Evolutionary conservation across 2,797 vertebrate genomes (phyloP).

Genomic region (Pogonophryne albipinna): DNA sequence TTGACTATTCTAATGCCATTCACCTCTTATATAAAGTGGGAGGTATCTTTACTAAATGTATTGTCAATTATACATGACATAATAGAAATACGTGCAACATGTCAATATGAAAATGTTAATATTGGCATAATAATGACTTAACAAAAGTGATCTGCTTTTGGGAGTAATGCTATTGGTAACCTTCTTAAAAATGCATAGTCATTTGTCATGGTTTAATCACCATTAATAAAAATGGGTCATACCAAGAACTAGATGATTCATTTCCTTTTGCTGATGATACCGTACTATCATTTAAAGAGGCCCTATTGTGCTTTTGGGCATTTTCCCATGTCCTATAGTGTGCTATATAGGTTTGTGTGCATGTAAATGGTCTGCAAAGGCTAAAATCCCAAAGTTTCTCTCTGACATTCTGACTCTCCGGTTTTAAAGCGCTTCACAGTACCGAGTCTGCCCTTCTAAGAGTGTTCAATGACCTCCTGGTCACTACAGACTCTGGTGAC

Average conservation of each 20-base stretch:
- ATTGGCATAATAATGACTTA: neutral
- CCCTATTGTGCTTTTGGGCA: too few species aligned
- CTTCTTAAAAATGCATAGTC: neutral
- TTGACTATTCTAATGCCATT: neutral
- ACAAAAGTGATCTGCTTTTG: neutral
- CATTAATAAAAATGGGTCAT: neutral
- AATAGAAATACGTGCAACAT: neutral
- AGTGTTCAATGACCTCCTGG: too few species aligned
- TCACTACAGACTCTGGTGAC: too few species aligned
- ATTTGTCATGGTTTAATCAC: neutral
- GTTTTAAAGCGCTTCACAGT: too few species aligned
- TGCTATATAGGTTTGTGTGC: too few species aligned
- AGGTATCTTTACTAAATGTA: neutral
- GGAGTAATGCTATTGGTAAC: neutral
- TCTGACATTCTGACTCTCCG: too few species aligned
- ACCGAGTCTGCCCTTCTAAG: too few species aligned
- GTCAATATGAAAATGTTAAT: too few species aligned
- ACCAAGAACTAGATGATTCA: neutral
- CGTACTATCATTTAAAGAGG: neutral
- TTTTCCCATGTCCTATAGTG: too few species aligned
- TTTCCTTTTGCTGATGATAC: slow-evolving; percentile 11
- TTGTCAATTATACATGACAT: neutral
- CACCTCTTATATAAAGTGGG: neutral
- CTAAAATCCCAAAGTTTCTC: too few species aligned
- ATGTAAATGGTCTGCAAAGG: too few species aligned